Conservation (phyloP, 2,113 vertebrate genomes). For the Hyperoodon ampullatus region DNA sequence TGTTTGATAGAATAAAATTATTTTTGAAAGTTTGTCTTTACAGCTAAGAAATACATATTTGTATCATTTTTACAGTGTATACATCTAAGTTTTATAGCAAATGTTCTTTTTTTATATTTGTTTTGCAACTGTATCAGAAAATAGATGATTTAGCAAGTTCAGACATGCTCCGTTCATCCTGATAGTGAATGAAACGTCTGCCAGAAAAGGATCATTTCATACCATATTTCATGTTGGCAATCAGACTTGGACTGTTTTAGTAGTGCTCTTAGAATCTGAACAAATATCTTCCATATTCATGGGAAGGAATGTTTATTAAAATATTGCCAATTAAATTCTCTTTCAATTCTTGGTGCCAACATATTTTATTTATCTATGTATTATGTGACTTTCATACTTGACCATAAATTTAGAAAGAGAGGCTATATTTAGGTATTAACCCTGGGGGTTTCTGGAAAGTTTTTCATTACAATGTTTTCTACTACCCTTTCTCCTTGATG, state of each 20-base stretch:
- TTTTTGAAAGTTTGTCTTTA: constrained; percentile 3
- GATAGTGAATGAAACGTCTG: constrained; percentile 47
- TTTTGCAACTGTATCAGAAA: constrained; percentile 54
- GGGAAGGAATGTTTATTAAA: constrained; percentile 33
- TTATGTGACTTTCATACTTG: constrained; percentile 35
- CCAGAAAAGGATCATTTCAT: constrained; percentile 45
- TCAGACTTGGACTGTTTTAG: constrained; percentile 46
- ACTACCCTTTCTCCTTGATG: not conserved
- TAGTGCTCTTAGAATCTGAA: constrained; percentile 39
- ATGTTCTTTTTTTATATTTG: not conserved
- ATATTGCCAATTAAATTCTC: constrained; percentile 59
- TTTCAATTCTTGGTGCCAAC: constrained; percentile 7
- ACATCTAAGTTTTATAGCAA: not conserved
- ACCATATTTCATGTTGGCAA: constrained; percentile 48
- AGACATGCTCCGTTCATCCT: constrained; percentile 42
- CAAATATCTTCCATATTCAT: constrained; percentile 37
- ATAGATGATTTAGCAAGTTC: constrained; percentile 7
- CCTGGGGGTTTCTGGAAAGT: constrained; percentile 7
- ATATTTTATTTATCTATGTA: constrained; percentile 47
- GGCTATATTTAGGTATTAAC: constrained; percentile 8
- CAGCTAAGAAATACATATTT: not conserved
- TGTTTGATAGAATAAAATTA: not conserved
- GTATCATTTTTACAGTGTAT: not conserved
- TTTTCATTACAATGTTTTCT: constrained; percentile 7
- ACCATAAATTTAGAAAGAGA: not conserved